These are phyloP conservation scores for Paramacrobiotus metropolitanus DNA, from an alignment of 1,140 invertebrate species.

Conservation along the genomic window DNA sequence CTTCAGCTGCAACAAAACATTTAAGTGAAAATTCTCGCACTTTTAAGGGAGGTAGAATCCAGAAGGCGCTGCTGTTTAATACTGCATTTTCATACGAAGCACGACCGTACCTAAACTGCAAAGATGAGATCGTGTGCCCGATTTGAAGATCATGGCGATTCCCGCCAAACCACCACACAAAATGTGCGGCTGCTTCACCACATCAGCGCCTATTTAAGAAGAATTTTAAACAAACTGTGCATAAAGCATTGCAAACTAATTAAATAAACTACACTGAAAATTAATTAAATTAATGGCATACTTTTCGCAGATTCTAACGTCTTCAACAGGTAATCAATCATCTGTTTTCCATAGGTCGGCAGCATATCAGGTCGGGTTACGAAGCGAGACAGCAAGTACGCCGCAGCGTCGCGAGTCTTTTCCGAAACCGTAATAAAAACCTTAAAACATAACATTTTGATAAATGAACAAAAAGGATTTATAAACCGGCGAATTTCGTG, in stretches of 20 bases:
- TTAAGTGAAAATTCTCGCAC: too few relatives aligned
- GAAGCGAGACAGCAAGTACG: conserved; percentile 60
- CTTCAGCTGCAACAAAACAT: neutral
- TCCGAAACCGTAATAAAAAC: conserved; percentile 36
- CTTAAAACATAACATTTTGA: conserved; percentile 3
- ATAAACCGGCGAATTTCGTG: too few relatives aligned
- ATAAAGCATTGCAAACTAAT: neutral
- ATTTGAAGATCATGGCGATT: conserved; percentile 63
- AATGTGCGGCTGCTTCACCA: neutral
- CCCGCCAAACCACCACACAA: conserved; percentile 41
- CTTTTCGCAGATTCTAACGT: neutral
- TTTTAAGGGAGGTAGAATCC: too few relatives aligned
- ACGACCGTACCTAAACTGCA: neutral
- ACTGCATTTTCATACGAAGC: too few relatives aligned
- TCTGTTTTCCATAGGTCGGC: neutral
- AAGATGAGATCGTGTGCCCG: conserved; percentile 72
- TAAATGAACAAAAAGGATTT: neutral
- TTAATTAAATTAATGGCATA: neutral
- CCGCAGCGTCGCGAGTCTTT: conserved; percentile 37
- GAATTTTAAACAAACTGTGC: neutral
- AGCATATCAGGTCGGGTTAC: conserved; percentile 60
- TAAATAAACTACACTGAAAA: neutral
- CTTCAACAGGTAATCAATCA: neutral
- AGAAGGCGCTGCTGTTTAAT: too few relatives aligned
- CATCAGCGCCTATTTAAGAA: neutral